Evolutionary conservation across 2,797 vertebrate genomes (phyloP), one percentile per base, ranked within the genome.

Genomic region (Hemibagrus guttatus): DNA sequence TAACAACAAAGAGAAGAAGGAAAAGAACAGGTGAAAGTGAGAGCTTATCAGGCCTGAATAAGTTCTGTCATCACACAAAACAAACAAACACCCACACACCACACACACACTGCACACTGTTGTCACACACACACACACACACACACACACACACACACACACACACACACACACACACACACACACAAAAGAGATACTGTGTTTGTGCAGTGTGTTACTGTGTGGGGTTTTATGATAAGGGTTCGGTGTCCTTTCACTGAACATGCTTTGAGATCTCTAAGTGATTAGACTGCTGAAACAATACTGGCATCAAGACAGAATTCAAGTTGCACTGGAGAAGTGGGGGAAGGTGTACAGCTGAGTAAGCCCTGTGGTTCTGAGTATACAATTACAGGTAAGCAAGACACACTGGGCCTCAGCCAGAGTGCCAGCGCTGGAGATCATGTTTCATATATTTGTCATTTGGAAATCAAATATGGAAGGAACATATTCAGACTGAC

Each of bases 341-440:
- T 79, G 42, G 82, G 66, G 26, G n/a, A 66, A 68, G 83, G 79
- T 42, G 31, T 83, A 82, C 46, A 79, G 69, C 64, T 86, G 83
- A 86, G 79, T 49, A 72, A 76, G 79, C 71, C 54, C 78, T 88
- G 83, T 85, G 85, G 87, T 78, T 81, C 75, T 63, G 72, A 71
- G 87, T 87, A 83, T 90, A 90, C 78, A 75, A 71, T 91, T 90
- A 90, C 89, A 90, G 89, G 84, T 90, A 89, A 87, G 85, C 28
- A 83, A 88, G 85, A 87, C 42, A 59, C 63, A 64, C 59, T n/a
- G 64, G 46, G 39, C 68, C 59, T 21, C 71, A 76, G 85, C 86
- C 87, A 85, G 84, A 88, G 68, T 87, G 80, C 71, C 84, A 88
- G 80, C 81, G 79, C 61, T 78, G 72, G 63, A 69, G 71, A 80